Conservation (phyloP, 2,888 invertebrate species). For the Trissoscelio sp. region DNA sequence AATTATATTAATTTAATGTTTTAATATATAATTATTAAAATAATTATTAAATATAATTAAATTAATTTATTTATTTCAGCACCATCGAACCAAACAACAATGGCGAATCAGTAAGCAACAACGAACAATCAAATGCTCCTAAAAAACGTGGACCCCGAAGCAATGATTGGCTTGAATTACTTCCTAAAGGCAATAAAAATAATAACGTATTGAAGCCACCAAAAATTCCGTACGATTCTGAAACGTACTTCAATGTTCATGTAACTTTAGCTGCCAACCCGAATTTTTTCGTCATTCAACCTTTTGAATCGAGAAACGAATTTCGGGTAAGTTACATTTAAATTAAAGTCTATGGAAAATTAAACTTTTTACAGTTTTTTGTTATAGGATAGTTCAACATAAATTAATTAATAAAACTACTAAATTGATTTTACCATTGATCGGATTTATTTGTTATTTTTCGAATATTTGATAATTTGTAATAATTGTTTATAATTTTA, state of each 20-base stretch:
- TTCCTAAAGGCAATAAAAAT: constrained; percentile 51
- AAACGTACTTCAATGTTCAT: constrained; percentile 87
- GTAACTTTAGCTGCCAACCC: constrained; percentile 92
- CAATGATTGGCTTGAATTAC: constrained; percentile 72
- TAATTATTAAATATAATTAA: neutral
- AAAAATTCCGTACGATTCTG: constrained; percentile 83
- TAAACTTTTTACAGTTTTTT: no score
- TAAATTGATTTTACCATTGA: no score
- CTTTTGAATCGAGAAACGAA: constrained; percentile 70
- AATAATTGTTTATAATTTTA: no score
- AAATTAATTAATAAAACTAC: no score
- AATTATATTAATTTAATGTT: neutral
- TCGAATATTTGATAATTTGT: no score
- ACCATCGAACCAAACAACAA: constrained; percentile 53
- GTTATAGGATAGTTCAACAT: no score
- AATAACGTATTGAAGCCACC: constrained; percentile 80
- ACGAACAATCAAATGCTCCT: neutral
- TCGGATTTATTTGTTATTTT: no score
- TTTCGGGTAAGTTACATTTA: constrained; percentile 63
- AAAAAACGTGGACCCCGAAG: constrained; percentile 13
- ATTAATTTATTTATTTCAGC: constrained; percentile 7
- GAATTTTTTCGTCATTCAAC: constrained; percentile 87
- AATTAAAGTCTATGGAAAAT: neutral
- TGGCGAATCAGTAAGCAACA: neutral
- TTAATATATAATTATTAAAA: neutral